A percentile compares a stretch with the other conserved stretches of the same genome.
Conservation (phyloP, 2,888 invertebrate genomes). For the Prosopocoilus inquinatus region DNA sequence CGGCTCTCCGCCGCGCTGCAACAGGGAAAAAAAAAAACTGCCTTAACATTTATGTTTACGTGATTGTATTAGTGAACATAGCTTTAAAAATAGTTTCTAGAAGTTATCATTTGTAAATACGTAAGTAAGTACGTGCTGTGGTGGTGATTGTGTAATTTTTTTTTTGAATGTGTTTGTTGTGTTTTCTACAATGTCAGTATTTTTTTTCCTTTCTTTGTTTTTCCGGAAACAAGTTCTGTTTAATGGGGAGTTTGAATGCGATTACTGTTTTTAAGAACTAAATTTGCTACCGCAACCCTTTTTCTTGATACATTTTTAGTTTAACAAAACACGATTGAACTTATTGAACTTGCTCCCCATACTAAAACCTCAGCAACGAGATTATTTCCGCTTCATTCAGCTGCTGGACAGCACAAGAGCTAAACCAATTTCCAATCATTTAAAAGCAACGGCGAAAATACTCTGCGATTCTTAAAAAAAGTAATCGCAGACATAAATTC, state of each 20-base stretch:
- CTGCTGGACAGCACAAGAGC: too few species aligned
- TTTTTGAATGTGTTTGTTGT: constrained; percentile 23
- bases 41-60: constrained; percentile 23
- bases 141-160: constrained; percentile 24
- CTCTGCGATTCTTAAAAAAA: too few species aligned
- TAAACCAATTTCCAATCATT: too few species aligned
- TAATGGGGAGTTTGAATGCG: constrained; percentile 2
- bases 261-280: too few species aligned
- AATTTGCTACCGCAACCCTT: too few species aligned
- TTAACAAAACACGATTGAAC: too few species aligned
- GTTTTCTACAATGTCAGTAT: constrained; percentile 31
- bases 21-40: constrained; percentile 10
- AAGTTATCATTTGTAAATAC: constrained; percentile 32
- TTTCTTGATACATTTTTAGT: too few species aligned
- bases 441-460: too few species aligned
- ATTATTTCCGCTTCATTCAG: too few species aligned
- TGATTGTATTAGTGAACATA: constrained; percentile 35
- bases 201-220: constrained; percentile 25
- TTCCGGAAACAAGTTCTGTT: neutral
- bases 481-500: too few species aligned
- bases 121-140: constrained; percentile 34
- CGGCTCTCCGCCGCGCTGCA: constrained; percentile 8
- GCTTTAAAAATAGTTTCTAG: constrained; percentile 38
- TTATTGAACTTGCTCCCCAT: too few species aligned
- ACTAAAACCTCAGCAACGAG: too few species aligned